Percentiles rank a stretch among this genome's conserved stretches.
Evolutionary conservation across 2,113 vertebrate species (phyloP).

Genomic region (Ifrita kowaldi): DNA sequence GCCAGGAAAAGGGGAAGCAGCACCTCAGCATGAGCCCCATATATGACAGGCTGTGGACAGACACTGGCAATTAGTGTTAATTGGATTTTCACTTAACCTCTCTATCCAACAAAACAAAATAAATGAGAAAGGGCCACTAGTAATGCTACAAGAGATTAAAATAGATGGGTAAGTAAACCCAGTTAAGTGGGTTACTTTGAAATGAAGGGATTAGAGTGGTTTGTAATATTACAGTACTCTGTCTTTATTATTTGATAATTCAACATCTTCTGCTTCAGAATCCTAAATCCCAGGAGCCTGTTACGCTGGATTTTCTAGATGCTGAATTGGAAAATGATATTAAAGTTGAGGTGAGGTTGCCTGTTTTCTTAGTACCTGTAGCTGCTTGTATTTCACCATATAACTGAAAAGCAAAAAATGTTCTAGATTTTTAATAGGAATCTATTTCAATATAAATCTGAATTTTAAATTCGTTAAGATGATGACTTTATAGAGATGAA

Average conservation of each 20-base stretch:
- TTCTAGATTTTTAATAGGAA: background rate
- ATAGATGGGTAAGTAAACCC: constrained; percentile 38
- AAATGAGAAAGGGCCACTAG: background rate
- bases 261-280: constrained; percentile 78
- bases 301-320: constrained; percentile 94
- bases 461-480: background rate
- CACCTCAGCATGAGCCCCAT: background rate
- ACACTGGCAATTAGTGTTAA: background rate
- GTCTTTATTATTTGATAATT: constrained; percentile 34
- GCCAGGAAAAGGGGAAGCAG: background rate
- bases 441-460: background rate
- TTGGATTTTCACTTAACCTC: background rate
- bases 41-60: background rate
- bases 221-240: background rate
- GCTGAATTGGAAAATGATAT: constrained; percentile 95
- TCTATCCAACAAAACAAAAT: background rate
- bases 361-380: background rate
- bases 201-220: background rate
- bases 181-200: background rate
- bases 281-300: constrained; percentile 98
- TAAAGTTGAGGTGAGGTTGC: constrained; percentile 88
- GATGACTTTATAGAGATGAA: background rate
- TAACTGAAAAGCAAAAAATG: background rate
- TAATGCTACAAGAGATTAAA: background rate
- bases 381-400: background rate